These are phyloP conservation scores for Cyanoderma ruficeps DNA, from an alignment of 2,113 vertebrate genomes.

Conservation along the genomic window DNA sequence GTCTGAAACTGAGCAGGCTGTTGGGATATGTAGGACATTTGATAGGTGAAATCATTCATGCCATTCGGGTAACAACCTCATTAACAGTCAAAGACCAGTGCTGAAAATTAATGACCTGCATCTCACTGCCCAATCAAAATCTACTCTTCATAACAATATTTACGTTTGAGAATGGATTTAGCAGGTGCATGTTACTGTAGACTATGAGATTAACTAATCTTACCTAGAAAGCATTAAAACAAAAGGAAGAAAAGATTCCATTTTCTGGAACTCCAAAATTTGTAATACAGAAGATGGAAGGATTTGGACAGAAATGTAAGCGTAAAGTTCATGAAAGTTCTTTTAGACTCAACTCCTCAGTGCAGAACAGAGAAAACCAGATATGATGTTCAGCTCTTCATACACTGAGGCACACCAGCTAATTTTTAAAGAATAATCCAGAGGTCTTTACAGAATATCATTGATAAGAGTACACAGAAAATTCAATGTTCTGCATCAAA, in stretches of 20 bases:
- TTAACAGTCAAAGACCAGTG: constrained; percentile 55
- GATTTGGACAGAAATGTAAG: neutral
- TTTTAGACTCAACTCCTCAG: neutral
- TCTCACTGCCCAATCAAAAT: constrained; percentile 39
- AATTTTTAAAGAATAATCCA: neutral
- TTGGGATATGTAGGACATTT: neutral
- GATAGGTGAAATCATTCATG: constrained; percentile 39
- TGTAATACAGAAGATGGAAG: neutral
- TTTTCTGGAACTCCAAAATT: neutral
- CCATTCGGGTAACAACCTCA: constrained; percentile 28
- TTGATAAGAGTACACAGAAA: neutral
- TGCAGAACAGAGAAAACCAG: neutral
- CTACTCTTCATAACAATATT: neutral
- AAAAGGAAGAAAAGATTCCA: neutral
- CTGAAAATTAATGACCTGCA: constrained; percentile 67
- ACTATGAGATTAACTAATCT: neutral
- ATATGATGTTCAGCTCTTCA: accelerated
- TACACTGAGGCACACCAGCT: accelerated
- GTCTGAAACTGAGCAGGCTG: constrained; percentile 27
- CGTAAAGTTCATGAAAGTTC: neutral
- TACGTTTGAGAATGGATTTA: constrained; percentile 5
- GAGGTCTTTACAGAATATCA: neutral
- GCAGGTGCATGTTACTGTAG: neutral
- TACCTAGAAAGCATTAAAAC: neutral
- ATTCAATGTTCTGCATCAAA: neutral